Conservation (phyloP, 2,888 invertebrate genomes). For the Marasmarcha lunaedactyla region DNA sequence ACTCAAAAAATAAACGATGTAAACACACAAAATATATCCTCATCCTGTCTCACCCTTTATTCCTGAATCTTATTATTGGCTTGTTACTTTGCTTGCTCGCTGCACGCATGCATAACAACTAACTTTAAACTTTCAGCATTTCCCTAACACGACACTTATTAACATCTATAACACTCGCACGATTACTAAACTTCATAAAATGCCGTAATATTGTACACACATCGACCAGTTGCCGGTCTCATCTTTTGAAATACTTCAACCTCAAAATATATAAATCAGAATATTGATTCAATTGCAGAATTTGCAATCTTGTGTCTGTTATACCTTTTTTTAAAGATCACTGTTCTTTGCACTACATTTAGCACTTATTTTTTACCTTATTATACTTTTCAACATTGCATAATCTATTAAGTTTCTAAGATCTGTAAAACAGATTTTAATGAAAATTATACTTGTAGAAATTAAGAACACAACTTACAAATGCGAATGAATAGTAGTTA, state of each 20-base stretch:
- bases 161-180: constrained; percentile 23
- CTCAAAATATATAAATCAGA: neutral
- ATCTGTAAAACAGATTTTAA: no score
- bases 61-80: constrained; percentile 28
- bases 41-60: constrained; percentile 7
- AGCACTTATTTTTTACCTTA: no score
- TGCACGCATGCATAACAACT: constrained; percentile 63
- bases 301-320: no score
- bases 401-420: no score
- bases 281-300: no score
- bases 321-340: no score
- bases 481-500: no score
- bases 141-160: constrained; percentile 50
- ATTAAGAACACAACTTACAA: no score
- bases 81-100: constrained; percentile 55
- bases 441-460: no score
- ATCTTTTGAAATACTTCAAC: constrained; percentile 23
- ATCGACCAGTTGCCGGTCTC: constrained; percentile 31
- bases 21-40: constrained; percentile 1
- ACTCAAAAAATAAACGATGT: no score
- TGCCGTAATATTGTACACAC: neutral
- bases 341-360: no score
- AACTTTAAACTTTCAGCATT: constrained; percentile 67
- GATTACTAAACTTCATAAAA: neutral
- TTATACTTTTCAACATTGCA: no score